A percentile compares a stretch with the other conserved stretches of the same genome.
Evolutionary conservation across 2,113 vertebrate species (phyloP).

Genomic region (Piprites chloris): DNA sequence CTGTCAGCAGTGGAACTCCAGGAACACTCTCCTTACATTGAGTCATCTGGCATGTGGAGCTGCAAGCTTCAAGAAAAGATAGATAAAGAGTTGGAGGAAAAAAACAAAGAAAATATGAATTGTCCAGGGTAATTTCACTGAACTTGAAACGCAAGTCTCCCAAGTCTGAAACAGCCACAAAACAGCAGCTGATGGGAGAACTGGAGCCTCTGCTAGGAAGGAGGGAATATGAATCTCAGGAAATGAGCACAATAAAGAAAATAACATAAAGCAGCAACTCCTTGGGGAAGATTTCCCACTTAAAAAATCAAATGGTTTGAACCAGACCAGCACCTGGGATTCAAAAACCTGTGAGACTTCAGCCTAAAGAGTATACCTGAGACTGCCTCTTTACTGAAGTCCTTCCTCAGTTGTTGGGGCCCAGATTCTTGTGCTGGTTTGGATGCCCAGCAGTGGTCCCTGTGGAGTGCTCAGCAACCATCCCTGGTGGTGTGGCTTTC

Average conservation of each 20-base stretch:
- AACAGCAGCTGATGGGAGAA: background rate
- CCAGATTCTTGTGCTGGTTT: background rate
- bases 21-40: background rate
- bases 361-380: background rate
- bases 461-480: background rate
- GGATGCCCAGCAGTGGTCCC: background rate
- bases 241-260: background rate
- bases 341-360: background rate
- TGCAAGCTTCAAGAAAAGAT: background rate
- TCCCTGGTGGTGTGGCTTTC: background rate
- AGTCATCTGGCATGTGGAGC: background rate
- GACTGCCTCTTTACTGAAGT: background rate
- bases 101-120: background rate
- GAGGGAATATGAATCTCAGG: background rate
- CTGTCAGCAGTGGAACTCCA: rapidly evolving
- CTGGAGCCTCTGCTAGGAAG: background rate
- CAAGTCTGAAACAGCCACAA: background rate
- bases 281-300: background rate
- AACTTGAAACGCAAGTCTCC: background rate
- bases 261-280: background rate
- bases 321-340: background rate
- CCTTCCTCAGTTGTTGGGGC: background rate
- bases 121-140: background rate
- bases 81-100: background rate
- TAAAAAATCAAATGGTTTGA: background rate